phyloP scores from a whole-genome alignment of 2,113 vertebrate species.

The Ictidomys tridecemlineatus region DNA sequence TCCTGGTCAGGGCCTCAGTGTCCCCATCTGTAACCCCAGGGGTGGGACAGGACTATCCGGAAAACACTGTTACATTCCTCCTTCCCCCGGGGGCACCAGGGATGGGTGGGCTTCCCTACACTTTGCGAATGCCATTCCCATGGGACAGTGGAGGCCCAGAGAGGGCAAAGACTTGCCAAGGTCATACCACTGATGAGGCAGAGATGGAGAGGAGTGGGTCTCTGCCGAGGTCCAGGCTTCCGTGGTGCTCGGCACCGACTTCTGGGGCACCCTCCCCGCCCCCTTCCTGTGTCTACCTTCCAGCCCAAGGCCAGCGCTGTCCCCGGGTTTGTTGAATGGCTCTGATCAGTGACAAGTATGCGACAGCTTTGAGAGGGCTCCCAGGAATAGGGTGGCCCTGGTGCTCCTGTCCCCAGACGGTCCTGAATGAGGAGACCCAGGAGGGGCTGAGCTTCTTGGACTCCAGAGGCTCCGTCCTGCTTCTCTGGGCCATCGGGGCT shows the following conservation, averaged over 20 bases:
- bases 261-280: neutral
- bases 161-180: neutral
- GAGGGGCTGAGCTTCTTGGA: neutral
- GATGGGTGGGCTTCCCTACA: neutral
- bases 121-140: neutral
- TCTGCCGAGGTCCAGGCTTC: neutral
- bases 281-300: too few species aligned
- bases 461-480: neutral
- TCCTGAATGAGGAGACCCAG: neutral
- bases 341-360: neutral
- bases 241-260: neutral
- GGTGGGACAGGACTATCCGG: neutral
- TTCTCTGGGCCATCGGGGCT: neutral
- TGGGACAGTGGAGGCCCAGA: neutral
- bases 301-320: too few species aligned
- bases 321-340: neutral
- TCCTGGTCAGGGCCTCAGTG: neutral
- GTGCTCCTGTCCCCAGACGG: neutral
- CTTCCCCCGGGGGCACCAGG: neutral
- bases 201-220: neutral
- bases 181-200: neutral
- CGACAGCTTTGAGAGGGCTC: neutral
- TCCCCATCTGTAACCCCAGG: neutral
- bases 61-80: neutral
- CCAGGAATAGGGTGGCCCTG: neutral